Conservation (phyloP, 1,140 invertebrate genomes). For the Nylanderia fulva region DNA sequence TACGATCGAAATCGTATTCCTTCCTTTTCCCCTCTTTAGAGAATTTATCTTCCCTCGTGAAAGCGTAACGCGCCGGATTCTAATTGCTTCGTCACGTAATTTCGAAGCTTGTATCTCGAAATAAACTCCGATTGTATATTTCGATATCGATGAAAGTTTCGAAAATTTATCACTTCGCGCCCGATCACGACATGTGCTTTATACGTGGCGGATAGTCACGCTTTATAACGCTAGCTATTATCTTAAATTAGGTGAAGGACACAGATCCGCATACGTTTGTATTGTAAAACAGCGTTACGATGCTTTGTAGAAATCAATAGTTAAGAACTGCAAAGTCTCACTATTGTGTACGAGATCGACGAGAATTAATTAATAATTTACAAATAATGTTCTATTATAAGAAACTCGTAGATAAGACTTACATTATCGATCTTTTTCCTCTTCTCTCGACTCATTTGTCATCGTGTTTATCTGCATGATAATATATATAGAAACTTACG, state of each 20-base stretch:
- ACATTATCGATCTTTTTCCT: not conserved
- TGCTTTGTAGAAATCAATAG: slow-evolving; percentile 26
- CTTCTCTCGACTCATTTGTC: not conserved
- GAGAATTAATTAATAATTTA: slow-evolving; percentile 7
- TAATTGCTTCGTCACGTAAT: slow-evolving; percentile 22
- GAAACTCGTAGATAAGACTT: not conserved
- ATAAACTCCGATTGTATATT: not conserved
- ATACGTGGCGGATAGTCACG: slow-evolving; percentile 20
- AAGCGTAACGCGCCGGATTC: slow-evolving; percentile 48
- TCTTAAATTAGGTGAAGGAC: slow-evolving; percentile 48
- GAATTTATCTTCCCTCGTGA: slow-evolving; percentile 41
- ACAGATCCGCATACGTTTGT: not conserved
- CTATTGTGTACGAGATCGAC: not conserved
- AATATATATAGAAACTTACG: slow-evolving; percentile 19
- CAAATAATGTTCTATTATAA: not conserved
- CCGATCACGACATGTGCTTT: slow-evolving; percentile 2
- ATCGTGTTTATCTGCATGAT: not conserved
- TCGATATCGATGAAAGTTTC: slow-evolving; percentile 38
- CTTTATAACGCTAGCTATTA: slow-evolving; percentile 33
- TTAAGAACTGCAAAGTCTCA: not conserved
- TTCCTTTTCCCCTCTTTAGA: not conserved
- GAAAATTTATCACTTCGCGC: slow-evolving; percentile 12
- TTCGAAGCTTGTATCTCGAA: not conserved
- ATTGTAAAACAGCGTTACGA: not conserved
- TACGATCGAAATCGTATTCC: slow-evolving; percentile 22